Evolutionary conservation across 2,113 vertebrate genomes (phyloP), one percentile per base, ranked within the genome.

Genomic region (Cavia porcellus): DNA sequence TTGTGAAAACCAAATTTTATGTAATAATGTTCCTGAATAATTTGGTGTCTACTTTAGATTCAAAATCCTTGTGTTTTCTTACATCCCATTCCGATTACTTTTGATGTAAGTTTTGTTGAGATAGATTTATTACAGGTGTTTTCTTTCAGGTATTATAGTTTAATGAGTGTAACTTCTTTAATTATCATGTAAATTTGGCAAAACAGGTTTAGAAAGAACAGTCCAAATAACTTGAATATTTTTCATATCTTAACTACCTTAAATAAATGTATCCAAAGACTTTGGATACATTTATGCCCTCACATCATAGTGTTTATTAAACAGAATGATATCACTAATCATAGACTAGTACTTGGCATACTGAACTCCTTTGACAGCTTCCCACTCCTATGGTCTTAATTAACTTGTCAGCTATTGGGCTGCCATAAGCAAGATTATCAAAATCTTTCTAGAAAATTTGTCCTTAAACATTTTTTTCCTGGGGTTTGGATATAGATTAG

Each of bases 81-180:
- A 28, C 0, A 24, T 55, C 55, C 14, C 55, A 55, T 59, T 59
- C 38, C 11, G 24, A 1, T 89, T 1, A 0, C 8, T 50, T 75
- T 55, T 45, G 50, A 3, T 62, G 20, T 68, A n/a, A 7, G 20
- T 20, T 62, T 74, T 52, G 93, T 68, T 68, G 35, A 45, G 45
- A 7, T 20, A 85, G 42, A 81, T 42, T 59, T 5, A 88, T 38
- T 62, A 28, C 9, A 68, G n/a, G 20, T 89, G 25, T 52, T 96
- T 80, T 94, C 35, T 55, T 94, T 81, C 22, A 75, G 50, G 32
- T 32, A 70, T 79, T 92, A 85, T 89, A 61, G 88, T 70, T 85
- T 62, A 30, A 8, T 81, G 66, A 72, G 28, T 66, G n/a, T 77
- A n/a, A 72, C 45, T 95, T 62, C 35, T 87, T 90, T 52, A 92